These are phyloP conservation scores for Augochlora pura DNA, from an alignment of 1,140 invertebrate genomes.

Conservation along the genomic window DNA sequence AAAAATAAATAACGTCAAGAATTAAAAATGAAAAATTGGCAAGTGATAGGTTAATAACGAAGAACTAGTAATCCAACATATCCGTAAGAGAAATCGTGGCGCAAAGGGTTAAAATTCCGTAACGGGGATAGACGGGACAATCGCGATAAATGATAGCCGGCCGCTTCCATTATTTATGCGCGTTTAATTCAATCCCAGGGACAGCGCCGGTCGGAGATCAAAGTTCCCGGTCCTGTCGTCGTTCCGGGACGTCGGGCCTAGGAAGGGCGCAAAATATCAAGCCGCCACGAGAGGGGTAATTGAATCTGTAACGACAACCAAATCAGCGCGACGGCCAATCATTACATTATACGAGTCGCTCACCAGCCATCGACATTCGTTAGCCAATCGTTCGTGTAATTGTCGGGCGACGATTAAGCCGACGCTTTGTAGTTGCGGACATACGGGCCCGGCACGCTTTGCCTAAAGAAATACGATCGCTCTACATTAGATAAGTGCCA, in stretches of 20 bases:
- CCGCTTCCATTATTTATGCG: slow-evolving; percentile 58
- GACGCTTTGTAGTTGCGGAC: slow-evolving; percentile 53
- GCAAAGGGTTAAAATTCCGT: slow-evolving; percentile 37
- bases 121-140: not conserved
- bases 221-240: slow-evolving; percentile 45
- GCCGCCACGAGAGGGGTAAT: slow-evolving; percentile 51
- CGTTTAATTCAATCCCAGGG: slow-evolving; percentile 54
- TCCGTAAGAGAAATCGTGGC: too few relatives aligned
- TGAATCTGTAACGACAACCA: slow-evolving; percentile 63
- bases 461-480: slow-evolving; percentile 22
- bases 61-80: too few relatives aligned
- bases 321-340: slow-evolving; percentile 59
- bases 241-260: slow-evolving; percentile 44
- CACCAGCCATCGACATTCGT: slow-evolving; percentile 57
- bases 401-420: slow-evolving; percentile 47
- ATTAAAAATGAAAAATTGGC: too few relatives aligned
- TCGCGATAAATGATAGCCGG: not conserved
- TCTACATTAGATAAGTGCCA: not conserved
- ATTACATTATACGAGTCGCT: slow-evolving; percentile 62
- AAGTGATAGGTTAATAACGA: too few relatives aligned
- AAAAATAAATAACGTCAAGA: too few relatives aligned
- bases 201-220: slow-evolving; percentile 41
- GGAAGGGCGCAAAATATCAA: slow-evolving; percentile 47
- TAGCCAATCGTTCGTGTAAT: slow-evolving; percentile 64
- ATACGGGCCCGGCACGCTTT: slow-evolving; percentile 6